Conservation (phyloP, 2,797 vertebrate genomes). For the Gallirallus australis region DNA sequence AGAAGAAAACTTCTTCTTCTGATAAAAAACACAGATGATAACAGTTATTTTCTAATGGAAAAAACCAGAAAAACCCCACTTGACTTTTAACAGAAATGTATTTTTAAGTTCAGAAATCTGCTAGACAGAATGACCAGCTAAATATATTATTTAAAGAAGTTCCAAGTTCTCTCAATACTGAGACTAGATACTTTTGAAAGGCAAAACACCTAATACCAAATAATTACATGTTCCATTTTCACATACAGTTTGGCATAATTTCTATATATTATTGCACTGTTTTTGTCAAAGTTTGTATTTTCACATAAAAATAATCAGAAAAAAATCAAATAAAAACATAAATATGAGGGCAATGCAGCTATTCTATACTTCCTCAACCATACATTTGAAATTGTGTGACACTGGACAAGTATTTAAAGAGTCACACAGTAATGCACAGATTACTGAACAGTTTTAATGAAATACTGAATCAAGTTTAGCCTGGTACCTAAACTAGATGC, state of each 20-base stretch:
- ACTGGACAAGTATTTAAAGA: background rate
- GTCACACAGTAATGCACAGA: background rate
- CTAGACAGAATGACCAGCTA: background rate
- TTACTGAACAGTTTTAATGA: background rate
- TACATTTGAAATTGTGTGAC: background rate
- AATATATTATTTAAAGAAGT: background rate
- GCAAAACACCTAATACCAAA: background rate
- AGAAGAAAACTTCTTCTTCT: constrained; percentile 99
- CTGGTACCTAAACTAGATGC: background rate
- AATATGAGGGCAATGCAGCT: background rate
- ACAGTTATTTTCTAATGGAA: background rate
- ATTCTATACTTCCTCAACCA: background rate
- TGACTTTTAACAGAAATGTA: background rate
- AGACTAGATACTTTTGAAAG: background rate
- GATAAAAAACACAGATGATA: background rate
- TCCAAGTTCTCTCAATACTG: background rate
- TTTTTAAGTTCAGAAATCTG: background rate
- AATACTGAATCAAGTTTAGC: background rate
- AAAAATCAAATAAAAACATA: background rate
- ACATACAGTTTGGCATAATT: background rate
- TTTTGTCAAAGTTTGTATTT: background rate
- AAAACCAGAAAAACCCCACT: background rate
- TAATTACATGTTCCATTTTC: background rate
- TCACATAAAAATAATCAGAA: background rate
- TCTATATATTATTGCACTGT: background rate